Evolutionary conservation across 1,140 invertebrate species (phyloP), one percentile per base, ranked within the genome.

Genomic region (Vanessa tameamea): DNA sequence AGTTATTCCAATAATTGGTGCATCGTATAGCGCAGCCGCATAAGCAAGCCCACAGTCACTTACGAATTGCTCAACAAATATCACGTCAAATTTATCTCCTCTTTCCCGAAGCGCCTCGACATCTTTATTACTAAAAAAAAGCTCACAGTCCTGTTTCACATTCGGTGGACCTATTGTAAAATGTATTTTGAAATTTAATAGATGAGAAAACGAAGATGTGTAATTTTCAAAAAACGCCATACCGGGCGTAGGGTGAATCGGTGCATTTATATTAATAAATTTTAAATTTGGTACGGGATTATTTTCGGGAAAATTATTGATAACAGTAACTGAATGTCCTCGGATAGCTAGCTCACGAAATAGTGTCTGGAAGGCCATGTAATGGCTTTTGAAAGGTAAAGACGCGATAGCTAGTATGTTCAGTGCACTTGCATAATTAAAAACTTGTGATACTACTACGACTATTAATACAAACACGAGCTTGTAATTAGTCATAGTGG

Each of bases 11-110:
- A 96, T 94, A 20, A 95, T 93, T 0, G 95, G 96, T 0, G 94
- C 94, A 76, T 95, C 92, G 59, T 81, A 87, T 48, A 95, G 90
- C 71, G 94, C 92, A 70, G 94, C 87, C 43, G 93, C 93, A 26
- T 95, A 93, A 8, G 91, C 94, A 51, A 95, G 82, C 73, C 94
- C 94, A 78, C 96, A 96, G 69, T 96, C 95, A n/a, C 93, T 94
- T 69, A 95, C 95, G 79, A 96, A 96, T 69, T 93, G 91, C 83
- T 96, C 95, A 4, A 94, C 92, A 14, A 96, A 86, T 65, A 96
- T 93, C 3, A 96, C 78, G 81, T 97, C 96, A 76, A 94, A 96
- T 63, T 93, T 93, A 53, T 93, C 74, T 69, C 78, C 63, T 84
- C 81, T 79, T 0, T 93, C 69, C 9, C 82, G 74, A 76, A 87